Base-by-base conservation (phyloP, 1,140 invertebrate species). In the Potamilus streckersoni region DNA sequence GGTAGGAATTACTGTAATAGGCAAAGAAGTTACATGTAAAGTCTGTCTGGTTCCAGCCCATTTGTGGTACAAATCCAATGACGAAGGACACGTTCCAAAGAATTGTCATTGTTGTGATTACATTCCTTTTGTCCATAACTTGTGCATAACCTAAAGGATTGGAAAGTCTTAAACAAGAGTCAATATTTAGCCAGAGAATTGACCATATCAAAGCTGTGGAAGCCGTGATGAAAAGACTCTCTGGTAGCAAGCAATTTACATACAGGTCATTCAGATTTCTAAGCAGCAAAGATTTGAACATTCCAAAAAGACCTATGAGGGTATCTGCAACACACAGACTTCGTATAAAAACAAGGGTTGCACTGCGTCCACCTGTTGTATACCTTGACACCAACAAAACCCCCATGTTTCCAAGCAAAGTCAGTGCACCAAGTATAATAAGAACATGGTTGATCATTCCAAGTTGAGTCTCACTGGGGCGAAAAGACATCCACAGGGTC, bases 191-290 rank as follows among this genome's bases (percentile, higher is more conserved):
- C 73, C 79, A 81, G 31, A 87, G 62, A 5, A 86, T 71, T 0
- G 81, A 79, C 27, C 80, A 62, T 20, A 76, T 68, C 11, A 80
- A 80, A 4, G 83, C 82, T 8, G 82, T 79, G 4, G 79, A 79
- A 15, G 82, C 83, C 0, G 85, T 83, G 59, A 87, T 79, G 19
- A 88, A 80, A 2, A 88, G 58, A 73, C 87, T 85, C 49, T 88
- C 87, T n/a, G 85, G 82, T 19, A 88, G 78, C 74, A 88, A 88
- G 73, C 83, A 86, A 72, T 86, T 84, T 0, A 84, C 79, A 4
- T 77, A 64, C 0, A 79, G 67, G 19, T 60, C 60, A 19, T 85
- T 78, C 2, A 82, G 61, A 56, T 74, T 77, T 56, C 78, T 20
- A 31, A 87, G 63, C 59, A 85, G 74, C 2, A 81, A 23, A 49